Conservation (phyloP, 2,888 invertebrate genomes). For the Orthosia gothica region DNA sequence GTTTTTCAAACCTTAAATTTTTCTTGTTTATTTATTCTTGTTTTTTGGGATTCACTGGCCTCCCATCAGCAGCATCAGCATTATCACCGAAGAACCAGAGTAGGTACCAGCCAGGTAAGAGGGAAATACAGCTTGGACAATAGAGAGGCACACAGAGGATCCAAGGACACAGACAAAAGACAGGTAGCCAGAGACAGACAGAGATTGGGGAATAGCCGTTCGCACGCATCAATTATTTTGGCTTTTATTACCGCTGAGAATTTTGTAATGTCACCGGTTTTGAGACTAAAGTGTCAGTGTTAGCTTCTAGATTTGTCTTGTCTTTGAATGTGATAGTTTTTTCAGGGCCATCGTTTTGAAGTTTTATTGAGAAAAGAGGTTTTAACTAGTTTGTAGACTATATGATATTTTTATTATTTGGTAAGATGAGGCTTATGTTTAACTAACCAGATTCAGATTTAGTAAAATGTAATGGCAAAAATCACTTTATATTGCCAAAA, state of each 20-base stretch:
- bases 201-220: not conserved
- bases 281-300: slow-evolving; percentile 11
- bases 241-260: slow-evolving; percentile 4
- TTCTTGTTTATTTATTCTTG: not conserved
- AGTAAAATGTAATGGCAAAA: too few relatives aligned
- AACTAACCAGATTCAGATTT: too few relatives aligned
- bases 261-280: slow-evolving; percentile 23
- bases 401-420: too few relatives aligned
- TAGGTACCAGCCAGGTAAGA: slow-evolving; percentile 36
- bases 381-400: not conserved
- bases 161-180: slow-evolving; percentile 54
- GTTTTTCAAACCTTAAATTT: not conserved
- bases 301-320: not conserved
- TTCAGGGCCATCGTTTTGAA: not conserved
- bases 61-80: slow-evolving; percentile 1
- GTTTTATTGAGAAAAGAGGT: not conserved
- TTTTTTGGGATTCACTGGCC: not conserved
- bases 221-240: slow-evolving; percentile 26
- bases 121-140: slow-evolving; percentile 32
- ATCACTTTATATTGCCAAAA: too few relatives aligned
- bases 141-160: slow-evolving; percentile 38
- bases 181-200: slow-evolving; percentile 35
- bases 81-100: slow-evolving; percentile 2
- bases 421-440: too few relatives aligned
- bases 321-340: slow-evolving; percentile 3